These are phyloP conservation scores for Oedothorax gibbosus DNA, from an alignment of 1,140 invertebrate genomes.

Conservation along the genomic window DNA sequence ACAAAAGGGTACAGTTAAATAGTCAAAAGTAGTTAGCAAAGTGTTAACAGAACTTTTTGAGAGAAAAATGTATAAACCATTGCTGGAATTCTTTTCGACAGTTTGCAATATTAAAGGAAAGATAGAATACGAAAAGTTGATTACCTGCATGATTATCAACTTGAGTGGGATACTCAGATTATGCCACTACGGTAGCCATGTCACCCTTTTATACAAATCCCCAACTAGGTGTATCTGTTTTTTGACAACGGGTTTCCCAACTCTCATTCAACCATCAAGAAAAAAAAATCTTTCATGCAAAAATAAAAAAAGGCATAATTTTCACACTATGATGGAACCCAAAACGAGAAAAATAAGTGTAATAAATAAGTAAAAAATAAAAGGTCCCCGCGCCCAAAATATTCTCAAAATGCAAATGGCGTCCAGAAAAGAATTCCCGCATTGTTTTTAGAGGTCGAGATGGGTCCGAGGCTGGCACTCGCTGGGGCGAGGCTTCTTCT, in stretches of 20 bases:
- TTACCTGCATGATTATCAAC: constrained; percentile 50
- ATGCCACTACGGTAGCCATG: not conserved
- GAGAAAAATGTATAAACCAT: not conserved
- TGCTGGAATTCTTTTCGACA: not conserved
- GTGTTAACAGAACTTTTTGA: not conserved
- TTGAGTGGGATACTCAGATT: constrained; percentile 50
- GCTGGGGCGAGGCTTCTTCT: constrained; percentile 14
- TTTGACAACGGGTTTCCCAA: constrained; percentile 28
- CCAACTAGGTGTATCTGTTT: constrained; percentile 50
- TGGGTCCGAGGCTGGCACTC: constrained; percentile 37
- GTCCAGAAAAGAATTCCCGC: constrained; percentile 33
- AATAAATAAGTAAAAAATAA: constrained; percentile 31
- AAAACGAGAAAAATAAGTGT: not conserved
- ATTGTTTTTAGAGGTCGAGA: constrained; percentile 52
- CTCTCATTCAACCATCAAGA: constrained; percentile 4
- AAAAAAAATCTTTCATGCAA: not conserved
- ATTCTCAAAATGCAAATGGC: constrained; percentile 33
- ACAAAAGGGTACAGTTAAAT: not conserved
- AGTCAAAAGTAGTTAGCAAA: not conserved
- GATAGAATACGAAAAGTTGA: not conserved
- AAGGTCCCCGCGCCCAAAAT: constrained; percentile 51
- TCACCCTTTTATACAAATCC: constrained; percentile 44
- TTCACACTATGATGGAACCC: too few species aligned
- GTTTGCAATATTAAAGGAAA: not conserved
- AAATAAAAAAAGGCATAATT: constrained; percentile 12